phyloP scores from a whole-genome alignment of 2,888 invertebrate species.

The Leuctra nigra region DNA sequence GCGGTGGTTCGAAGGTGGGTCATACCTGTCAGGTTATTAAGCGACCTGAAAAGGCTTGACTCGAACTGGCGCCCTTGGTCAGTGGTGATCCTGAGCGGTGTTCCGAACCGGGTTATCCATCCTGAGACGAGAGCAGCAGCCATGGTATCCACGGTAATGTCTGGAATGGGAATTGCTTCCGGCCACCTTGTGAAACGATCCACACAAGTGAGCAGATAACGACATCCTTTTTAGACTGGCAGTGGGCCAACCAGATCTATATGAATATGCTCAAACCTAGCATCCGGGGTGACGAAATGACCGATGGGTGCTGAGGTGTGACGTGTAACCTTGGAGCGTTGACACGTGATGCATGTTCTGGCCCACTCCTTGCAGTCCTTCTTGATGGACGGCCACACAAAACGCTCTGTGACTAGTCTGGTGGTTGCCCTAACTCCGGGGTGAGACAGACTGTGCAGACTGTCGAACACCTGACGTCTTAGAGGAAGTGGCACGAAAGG shows the following conservation, averaged over 20 bases:
- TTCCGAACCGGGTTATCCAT: constrained; percentile 39
- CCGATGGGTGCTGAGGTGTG: constrained; percentile 31
- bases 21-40: constrained; percentile 29
- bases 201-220: constrained; percentile 31
- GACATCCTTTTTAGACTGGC: no score
- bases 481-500: constrained; percentile 1
- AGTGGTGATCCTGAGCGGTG: constrained; percentile 37
- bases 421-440: constrained; percentile 3
- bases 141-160: constrained; percentile 38
- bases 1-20: constrained; percentile 32
- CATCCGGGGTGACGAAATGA: constrained; percentile 29
- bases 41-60: constrained; percentile 31
- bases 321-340: constrained; percentile 34
- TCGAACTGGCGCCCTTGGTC: constrained; percentile 39
- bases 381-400: constrained; percentile 27
- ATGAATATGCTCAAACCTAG: constrained; percentile 39
- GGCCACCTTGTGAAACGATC: constrained; percentile 38
- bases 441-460: constrained; percentile 13
- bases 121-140: constrained; percentile 34
- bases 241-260: no score
- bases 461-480: background rate
- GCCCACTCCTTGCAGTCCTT: constrained; percentile 33
- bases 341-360: constrained; percentile 35
- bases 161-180: constrained; percentile 36
- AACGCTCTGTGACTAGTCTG: constrained; percentile 18